A percentile compares a stretch with the other conserved stretches of the same genome.
Conservation (phyloP, 1,140 invertebrate genomes). For the Drosophila ficusphila region DNA sequence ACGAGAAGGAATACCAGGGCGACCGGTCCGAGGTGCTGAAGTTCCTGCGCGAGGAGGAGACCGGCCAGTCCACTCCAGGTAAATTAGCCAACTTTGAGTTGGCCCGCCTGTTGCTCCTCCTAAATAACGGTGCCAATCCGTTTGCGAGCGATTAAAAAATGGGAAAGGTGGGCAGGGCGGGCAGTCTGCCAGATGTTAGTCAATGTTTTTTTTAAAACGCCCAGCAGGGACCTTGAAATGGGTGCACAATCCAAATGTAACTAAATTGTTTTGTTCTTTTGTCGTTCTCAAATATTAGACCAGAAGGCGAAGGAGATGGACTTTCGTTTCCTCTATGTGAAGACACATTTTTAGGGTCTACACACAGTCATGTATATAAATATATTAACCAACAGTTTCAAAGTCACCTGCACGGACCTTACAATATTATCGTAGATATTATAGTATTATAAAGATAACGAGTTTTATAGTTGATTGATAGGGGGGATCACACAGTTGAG, state of each 20-base stretch:
- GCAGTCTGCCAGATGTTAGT: slow-evolving; percentile 46
- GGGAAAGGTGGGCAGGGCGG: not conserved
- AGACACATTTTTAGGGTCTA: slow-evolving; percentile 63
- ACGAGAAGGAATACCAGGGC: slow-evolving; percentile 94
- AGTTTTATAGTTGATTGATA: not conserved
- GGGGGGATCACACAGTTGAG: not conserved
- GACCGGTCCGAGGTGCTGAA: slow-evolving; percentile 96
- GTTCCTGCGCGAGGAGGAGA: slow-evolving; percentile 95
- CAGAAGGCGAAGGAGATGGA: slow-evolving; percentile 73
- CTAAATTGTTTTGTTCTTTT: slow-evolving; percentile 40
- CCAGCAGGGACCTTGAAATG: slow-evolving; percentile 68
- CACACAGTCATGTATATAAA: slow-evolving; percentile 43
- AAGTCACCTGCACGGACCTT: slow-evolving; percentile 36
- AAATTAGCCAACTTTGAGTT: slow-evolving; percentile 77
- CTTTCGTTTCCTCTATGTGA: slow-evolving; percentile 75
- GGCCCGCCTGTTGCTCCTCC: slow-evolving; percentile 62
- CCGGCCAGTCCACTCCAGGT: slow-evolving; percentile 91
- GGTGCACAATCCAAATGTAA: slow-evolving; percentile 17
- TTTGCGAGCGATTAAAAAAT: slow-evolving; percentile 49
- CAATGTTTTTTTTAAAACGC: slow-evolving; percentile 70
- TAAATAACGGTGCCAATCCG: slow-evolving; percentile 68
- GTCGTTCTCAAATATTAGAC: slow-evolving; percentile 45
- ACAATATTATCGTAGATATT: slow-evolving; percentile 20
- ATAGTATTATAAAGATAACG: slow-evolving; percentile 27
- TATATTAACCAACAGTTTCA: slow-evolving; percentile 46